phyloP scores from a whole-genome alignment of 1,140 invertebrate species.

The Pseudomyrmex dendroicus region DNA sequence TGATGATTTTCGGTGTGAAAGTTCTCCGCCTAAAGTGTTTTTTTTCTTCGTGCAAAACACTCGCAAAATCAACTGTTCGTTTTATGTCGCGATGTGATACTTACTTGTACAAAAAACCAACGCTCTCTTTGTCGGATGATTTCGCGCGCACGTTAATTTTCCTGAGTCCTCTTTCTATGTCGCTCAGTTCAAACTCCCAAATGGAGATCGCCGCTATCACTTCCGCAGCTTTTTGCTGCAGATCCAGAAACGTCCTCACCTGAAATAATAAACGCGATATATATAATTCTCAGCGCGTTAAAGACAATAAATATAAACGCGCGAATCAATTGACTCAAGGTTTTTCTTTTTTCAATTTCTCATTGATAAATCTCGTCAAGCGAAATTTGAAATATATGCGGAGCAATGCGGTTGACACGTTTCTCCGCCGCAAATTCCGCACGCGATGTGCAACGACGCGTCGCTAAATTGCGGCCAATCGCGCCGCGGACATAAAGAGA shows the following conservation, averaged over 20 bases:
- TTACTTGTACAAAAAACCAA: slow-evolving; percentile 12
- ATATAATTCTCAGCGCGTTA: no score
- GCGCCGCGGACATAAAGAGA: slow-evolving; percentile 50
- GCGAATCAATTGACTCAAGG: neutral
- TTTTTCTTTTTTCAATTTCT: neutral
- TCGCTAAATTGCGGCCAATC: slow-evolving; percentile 77
- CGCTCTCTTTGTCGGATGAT: neutral
- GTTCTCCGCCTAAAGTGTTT: slow-evolving; percentile 55
- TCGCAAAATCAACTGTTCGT: no score
- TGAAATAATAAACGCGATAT: slow-evolving; percentile 6
- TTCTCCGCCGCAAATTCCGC: slow-evolving; percentile 57
- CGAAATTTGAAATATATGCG: slow-evolving; percentile 71
- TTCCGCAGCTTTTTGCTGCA: slow-evolving; percentile 42
- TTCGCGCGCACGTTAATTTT: slow-evolving; percentile 4
- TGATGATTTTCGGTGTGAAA: slow-evolving; percentile 61
- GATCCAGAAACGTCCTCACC: slow-evolving; percentile 24
- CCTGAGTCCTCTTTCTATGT: neutral
- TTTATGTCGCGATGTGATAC: neutral
- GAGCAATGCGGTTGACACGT: slow-evolving; percentile 72
- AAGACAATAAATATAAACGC: no score
- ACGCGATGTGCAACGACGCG: slow-evolving; percentile 73
- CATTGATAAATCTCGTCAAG: slow-evolving; percentile 22
- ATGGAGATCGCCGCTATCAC: slow-evolving; percentile 31
- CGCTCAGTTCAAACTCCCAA: slow-evolving; percentile 34
- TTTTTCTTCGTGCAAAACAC: neutral